phyloP scores from a whole-genome alignment of 2,888 invertebrate genomes.

The Eupithecia vulgata region DNA sequence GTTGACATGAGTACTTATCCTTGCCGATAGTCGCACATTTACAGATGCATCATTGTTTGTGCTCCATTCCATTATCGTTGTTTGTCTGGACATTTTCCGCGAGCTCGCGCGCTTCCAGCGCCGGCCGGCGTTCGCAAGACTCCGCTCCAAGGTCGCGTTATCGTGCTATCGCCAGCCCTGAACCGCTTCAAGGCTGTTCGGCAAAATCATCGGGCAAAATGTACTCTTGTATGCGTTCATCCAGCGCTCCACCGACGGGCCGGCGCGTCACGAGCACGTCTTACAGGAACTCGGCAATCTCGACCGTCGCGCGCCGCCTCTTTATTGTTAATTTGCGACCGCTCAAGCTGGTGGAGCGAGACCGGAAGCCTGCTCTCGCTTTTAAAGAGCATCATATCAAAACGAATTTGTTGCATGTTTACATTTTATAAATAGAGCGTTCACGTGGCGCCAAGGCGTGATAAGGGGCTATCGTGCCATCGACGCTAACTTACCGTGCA shows the following conservation, averaged over 20 bases:
- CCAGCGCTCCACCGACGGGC: slow-evolving; percentile 51
- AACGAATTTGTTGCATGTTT: slow-evolving; percentile 80
- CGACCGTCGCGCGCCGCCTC: slow-evolving; percentile 68
- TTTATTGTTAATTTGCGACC: slow-evolving; percentile 75
- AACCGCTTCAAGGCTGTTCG: slow-evolving; percentile 68
- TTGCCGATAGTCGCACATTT: slow-evolving; percentile 51
- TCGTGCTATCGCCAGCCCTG: slow-evolving; percentile 80
- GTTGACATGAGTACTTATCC: slow-evolving; percentile 42
- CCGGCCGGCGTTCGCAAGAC: slow-evolving; percentile 79
- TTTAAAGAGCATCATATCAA: slow-evolving; percentile 67
- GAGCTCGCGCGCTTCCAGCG: slow-evolving; percentile 70
- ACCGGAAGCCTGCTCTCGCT: slow-evolving; percentile 70
- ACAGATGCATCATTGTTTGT: slow-evolving; percentile 64
- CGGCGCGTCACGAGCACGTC: slow-evolving; percentile 61
- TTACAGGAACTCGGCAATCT: slow-evolving; percentile 81
- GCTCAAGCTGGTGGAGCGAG: slow-evolving; percentile 56
- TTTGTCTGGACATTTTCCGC: slow-evolving; percentile 79
- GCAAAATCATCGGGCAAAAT: slow-evolving; percentile 50
- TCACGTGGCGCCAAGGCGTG: slow-evolving; percentile 78
- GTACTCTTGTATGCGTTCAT: slow-evolving; percentile 51
- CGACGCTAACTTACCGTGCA: slow-evolving; percentile 78
- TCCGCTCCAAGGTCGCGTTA: slow-evolving; percentile 81
- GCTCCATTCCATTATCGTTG: slow-evolving; percentile 70
- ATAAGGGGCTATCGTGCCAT: slow-evolving; percentile 68
- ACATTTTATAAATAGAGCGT: slow-evolving; percentile 82